Base-by-base conservation (phyloP, 1,140 invertebrate species). In the Zaprionus tsacasi region DNA sequence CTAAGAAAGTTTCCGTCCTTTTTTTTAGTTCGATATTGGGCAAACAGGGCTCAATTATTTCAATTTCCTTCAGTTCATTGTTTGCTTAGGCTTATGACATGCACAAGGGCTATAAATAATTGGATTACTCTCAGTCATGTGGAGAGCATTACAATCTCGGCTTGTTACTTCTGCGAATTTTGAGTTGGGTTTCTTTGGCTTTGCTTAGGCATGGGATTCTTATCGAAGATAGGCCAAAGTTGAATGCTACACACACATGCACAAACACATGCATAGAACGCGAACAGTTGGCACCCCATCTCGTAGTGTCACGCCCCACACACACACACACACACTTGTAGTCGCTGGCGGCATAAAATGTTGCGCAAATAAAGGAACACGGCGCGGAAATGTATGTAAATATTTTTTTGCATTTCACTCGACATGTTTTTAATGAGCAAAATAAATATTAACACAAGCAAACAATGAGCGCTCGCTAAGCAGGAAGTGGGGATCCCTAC, bases 351-450 rank as follows among this genome's bases (percentile, higher is more conserved):
- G 48, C 70, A 54, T 25, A 66, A 68, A 79, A 79, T 73, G 69
- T 79, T 82, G 69, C 52, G 65, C 72, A 67, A 82, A 79, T 78
- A 79, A 59, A 70, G 52, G 48, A 43, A 78, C 40, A 15, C 60
- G n/a, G 35, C 25, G 70, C 67, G 75, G 78, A 81, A 86, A 88
- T 55, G 70, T 66, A 36, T 63, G 73, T 75, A 87, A 87, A 88
- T 87, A 88, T 80, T 88, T 75, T 83, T 83, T 80, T 72, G 60
- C 73, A 78, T 80, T 75, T 87, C 58, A 71, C 65, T 78, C 73
- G 80, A 82, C 80, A 71, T 80, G 56, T 77, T 88, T 87, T 87
- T 88, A 88, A 87, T 87, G 82, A 80, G 80, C 48, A 71, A 57
- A 82, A 80, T 78, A 87, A 87, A 87, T 87, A 88, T 70, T 60